A percentile compares a stretch with the other conserved stretches of the same genome.
Evolutionary conservation across 35 echinoderm and acorn worm species (phyloP).

Genomic region (Eucidaris tribuloides): DNA sequence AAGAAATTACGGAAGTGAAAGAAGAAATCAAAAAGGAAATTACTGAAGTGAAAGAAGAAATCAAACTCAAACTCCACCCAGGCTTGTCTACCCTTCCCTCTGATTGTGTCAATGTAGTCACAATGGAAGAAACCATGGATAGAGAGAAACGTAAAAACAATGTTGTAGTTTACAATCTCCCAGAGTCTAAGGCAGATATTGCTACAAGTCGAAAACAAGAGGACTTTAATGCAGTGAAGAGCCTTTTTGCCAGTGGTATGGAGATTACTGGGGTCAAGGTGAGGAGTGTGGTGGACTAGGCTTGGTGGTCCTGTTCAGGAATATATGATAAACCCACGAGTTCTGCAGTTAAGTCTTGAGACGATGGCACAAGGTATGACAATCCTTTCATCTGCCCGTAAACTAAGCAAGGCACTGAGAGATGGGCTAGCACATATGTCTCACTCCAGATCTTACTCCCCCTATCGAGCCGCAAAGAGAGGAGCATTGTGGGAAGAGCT

Average conservation of each 20-base stretch:
- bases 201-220: background rate
- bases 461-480: too few species aligned
- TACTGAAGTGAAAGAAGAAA: background rate
- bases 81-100: background rate
- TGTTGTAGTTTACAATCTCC: background rate
- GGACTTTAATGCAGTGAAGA: conserved; percentile 15
- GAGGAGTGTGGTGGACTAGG: too few species aligned
- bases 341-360: too few species aligned
- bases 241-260: background rate
- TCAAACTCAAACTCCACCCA: background rate
- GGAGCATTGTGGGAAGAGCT: too few species aligned
- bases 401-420: too few species aligned
- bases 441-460: too few species aligned
- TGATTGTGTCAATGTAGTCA: conserved; percentile 19
- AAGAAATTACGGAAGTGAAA: conserved; percentile 5
- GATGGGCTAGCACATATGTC: too few species aligned
- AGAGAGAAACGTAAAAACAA: conserved; percentile 16
- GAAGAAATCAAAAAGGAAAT: conserved; percentile 19
- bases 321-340: too few species aligned
- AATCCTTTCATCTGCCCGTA: too few species aligned
- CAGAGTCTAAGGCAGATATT: conserved; percentile 1
- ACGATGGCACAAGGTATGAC: too few species aligned
- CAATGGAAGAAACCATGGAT: conserved; percentile 28
- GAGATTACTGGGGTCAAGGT: too few species aligned
- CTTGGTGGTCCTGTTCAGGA: too few species aligned